Conservation (phyloP, 1,140 invertebrate genomes). For the Neomicropteryx cornuta region DNA sequence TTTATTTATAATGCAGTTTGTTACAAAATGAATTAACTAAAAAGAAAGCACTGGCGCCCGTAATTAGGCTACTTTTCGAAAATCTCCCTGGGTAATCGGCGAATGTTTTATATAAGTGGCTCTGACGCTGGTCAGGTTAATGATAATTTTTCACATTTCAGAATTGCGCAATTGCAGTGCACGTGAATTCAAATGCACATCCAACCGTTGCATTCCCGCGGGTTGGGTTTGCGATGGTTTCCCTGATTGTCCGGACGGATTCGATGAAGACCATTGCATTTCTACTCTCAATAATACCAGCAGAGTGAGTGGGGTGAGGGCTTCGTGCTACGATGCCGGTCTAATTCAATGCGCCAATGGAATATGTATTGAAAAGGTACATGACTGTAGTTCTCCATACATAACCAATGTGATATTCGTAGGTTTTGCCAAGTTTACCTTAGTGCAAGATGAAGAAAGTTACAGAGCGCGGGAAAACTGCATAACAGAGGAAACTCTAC, state of each 20-base stretch:
- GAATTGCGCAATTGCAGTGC: conserved; percentile 39
- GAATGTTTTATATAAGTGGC: too few relatives aligned
- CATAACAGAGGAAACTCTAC: too few relatives aligned
- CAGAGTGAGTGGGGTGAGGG: conserved; percentile 44
- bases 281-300: conserved; percentile 45
- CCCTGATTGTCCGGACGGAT: conserved; percentile 56
- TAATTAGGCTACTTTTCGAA: too few relatives aligned
- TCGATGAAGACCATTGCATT: conserved; percentile 41
- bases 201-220: conserved; percentile 50
- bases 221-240: conserved; percentile 66
- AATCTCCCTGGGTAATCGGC: too few relatives aligned
- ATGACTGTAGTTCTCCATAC: too few relatives aligned
- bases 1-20: too few relatives aligned
- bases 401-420: conserved; percentile 51
- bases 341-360: conserved; percentile 22
- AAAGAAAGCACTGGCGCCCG: too few relatives aligned
- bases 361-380: conserved; percentile 53
- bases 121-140: conserved; percentile 42
- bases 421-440: conserved; percentile 53
- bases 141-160: neutral
- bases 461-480: too few relatives aligned
- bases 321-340: conserved; percentile 50
- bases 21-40: too few relatives aligned
- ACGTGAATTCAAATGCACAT: conserved; percentile 61
- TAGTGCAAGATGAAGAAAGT: too few relatives aligned